A percentile compares a stretch with the other conserved stretches of the same genome.
phyloP scores from a whole-genome alignment of 2,113 vertebrate genomes.

The Leptobrachium leishanense region DNA sequence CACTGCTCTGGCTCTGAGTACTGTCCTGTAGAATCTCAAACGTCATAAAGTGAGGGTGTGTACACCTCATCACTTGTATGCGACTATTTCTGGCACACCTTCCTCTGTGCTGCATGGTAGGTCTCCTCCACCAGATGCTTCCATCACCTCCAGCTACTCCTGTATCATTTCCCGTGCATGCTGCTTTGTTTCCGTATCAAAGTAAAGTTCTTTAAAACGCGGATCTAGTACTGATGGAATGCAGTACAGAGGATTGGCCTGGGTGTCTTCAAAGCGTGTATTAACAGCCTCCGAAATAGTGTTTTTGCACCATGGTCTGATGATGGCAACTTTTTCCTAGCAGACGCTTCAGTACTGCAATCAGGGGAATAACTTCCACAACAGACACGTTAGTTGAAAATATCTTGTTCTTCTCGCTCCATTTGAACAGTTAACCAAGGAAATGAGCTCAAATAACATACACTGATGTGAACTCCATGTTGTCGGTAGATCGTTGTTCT shows the following conservation, averaged over 20 bases:
- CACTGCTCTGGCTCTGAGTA: not conserved
- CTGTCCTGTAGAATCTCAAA: not conserved
- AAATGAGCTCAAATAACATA: too few relatives aligned
- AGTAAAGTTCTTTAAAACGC: slow-evolving; percentile 25
- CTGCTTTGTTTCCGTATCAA: slow-evolving; percentile 24
- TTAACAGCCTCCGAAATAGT: slow-evolving; percentile 2
- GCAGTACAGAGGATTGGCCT: not conserved
- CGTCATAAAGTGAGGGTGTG: not conserved
- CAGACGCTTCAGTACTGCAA: too few relatives aligned
- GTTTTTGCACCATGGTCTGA: not conserved
- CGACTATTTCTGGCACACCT: not conserved
- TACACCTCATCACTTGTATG: not conserved
- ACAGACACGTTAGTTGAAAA: too few relatives aligned
- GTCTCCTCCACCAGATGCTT: not conserved
- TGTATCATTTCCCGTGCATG: slow-evolving; percentile 21
- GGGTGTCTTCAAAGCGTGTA: not conserved
- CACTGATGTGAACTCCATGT: too few relatives aligned
- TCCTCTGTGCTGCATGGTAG: not conserved
- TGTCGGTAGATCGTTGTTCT: too few relatives aligned
- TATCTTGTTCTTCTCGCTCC: too few relatives aligned
- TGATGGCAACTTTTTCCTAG: too few relatives aligned
- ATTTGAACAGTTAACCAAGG: too few relatives aligned
- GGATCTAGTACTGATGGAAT: slow-evolving; percentile 25
- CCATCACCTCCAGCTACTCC: not conserved
- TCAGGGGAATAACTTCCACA: too few relatives aligned